These are phyloP conservation scores for Rhimphoctona megacephalus DNA, from an alignment of 2,888 invertebrate genomes.

Conservation along the genomic window DNA sequence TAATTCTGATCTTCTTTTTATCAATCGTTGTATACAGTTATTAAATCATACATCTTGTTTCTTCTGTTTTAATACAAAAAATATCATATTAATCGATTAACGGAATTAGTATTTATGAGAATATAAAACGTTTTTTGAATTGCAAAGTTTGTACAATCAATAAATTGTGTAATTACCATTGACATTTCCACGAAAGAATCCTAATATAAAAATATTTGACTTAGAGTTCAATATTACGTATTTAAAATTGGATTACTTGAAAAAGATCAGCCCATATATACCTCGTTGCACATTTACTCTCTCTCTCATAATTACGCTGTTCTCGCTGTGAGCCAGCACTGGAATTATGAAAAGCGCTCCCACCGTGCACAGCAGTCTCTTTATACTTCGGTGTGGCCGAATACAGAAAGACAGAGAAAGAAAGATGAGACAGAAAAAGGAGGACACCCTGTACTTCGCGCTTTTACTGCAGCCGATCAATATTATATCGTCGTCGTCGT, in stretches of 20 bases:
- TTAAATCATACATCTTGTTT: no score
- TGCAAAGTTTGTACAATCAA: not conserved
- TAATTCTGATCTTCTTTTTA: no score
- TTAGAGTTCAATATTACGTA: not conserved
- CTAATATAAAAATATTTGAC: not conserved
- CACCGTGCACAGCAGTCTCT: constrained; percentile 28
- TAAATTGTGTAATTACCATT: not conserved
- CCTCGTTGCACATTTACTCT: constrained; percentile 35
- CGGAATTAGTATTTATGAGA: not conserved
- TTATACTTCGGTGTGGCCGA: constrained; percentile 37
- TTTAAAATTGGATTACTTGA: not conserved
- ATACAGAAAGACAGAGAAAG: constrained; percentile 3
- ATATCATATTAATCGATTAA: not conserved
- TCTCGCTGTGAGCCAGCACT: constrained; percentile 38
- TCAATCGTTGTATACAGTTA: no score
- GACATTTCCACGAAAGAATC: not conserved
- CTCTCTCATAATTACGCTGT: constrained; percentile 29
- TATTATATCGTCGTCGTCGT: constrained; percentile 56
- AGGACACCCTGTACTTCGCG: constrained; percentile 33
- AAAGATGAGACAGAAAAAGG: constrained; percentile 1
- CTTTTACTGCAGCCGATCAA: constrained; percentile 61
- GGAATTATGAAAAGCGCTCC: constrained; percentile 55
- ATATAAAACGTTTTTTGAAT: not conserved
- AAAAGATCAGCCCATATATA: constrained; percentile 18
- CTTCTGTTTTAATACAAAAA: no score